These are phyloP conservation scores for Siphlonurus alternatus DNA, from an alignment of 2,888 invertebrate species.

Conservation along the genomic window DNA sequence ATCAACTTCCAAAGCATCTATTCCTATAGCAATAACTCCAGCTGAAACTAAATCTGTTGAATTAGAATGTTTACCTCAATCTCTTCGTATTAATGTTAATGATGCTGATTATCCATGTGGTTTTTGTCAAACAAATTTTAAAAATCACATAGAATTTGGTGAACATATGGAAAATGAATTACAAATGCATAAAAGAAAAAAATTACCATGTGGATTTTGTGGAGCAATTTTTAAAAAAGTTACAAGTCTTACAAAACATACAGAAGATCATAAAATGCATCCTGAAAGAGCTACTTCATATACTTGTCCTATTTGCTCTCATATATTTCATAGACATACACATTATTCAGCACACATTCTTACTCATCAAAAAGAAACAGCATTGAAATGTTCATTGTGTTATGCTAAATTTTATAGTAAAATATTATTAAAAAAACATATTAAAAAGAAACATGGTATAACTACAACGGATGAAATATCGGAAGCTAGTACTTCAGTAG, in stretches of 20 bases:
- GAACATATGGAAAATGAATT: neutral
- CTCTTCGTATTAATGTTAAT: no score
- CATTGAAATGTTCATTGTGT: neutral
- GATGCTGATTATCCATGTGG: neutral
- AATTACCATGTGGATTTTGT: neutral
- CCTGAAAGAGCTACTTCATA: neutral
- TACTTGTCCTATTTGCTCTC: neutral
- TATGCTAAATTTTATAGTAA: neutral
- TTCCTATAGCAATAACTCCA: no score
- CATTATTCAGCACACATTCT: neutral
- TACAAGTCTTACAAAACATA: neutral
- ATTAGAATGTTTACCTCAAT: no score
- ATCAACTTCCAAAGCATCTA: no score
- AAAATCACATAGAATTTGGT: neutral
- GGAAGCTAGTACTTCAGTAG: no score
- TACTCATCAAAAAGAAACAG: neutral
- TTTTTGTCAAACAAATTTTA: neutral
- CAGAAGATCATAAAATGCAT: neutral
- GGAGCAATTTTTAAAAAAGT: neutral
- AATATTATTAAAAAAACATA: neutral
- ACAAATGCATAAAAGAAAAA: neutral
- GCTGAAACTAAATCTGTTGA: no score
- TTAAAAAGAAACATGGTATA: neutral
- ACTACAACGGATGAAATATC: no score
- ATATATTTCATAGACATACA: neutral